Base-by-base conservation (phyloP, 2,113 vertebrate species). In the Bombycilla garrulus region DNA sequence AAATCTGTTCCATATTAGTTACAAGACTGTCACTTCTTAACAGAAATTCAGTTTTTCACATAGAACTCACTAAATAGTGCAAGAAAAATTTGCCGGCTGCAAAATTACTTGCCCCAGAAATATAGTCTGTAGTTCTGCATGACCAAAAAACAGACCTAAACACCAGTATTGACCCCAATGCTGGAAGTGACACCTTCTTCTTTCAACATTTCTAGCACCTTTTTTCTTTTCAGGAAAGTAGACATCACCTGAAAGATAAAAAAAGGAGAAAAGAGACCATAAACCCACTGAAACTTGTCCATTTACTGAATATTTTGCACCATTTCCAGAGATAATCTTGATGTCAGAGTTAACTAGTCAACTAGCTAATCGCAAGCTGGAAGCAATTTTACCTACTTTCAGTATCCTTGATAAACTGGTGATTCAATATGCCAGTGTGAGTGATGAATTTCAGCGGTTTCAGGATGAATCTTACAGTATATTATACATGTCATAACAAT, bases 401-500 rank as follows among this genome's bases (percentile, higher is more conserved):
- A 84, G 53, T 25, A 58, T 87, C 85, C 48, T 81, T 90, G 83
- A 92, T 93, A 81, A 97, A 88, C 54, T 23, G 56, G 86, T 84
- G 74, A 95, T 91, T 96, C 93, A 92, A 81, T 67, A 81, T 84
- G 79, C 90, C 93, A 96, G 70, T 7, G 31, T n/a, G 67, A 97
- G 95, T 92, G 96, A 97, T 92, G 94, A 96, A 95, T 96, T 96
- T 96, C 95, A 90, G 92, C 15, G 36, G 79, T 92, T 97, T 96
- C 94, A 95, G 86, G 95, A 95, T 85, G 81, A 94, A 92, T 93
- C 76, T 88, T 97, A 86, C 91, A 93, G 86, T 97, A 94, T 80
- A 96, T 97, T 97, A 93, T 93, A 97, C 44, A 80, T 97, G 97
- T 97, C 97, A 97, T 93, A 97, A 97, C 96, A 97, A 97, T 95